Evolutionary conservation across 2,888 invertebrate species (phyloP).

Genomic region (Epistrophella euchroma): DNA sequence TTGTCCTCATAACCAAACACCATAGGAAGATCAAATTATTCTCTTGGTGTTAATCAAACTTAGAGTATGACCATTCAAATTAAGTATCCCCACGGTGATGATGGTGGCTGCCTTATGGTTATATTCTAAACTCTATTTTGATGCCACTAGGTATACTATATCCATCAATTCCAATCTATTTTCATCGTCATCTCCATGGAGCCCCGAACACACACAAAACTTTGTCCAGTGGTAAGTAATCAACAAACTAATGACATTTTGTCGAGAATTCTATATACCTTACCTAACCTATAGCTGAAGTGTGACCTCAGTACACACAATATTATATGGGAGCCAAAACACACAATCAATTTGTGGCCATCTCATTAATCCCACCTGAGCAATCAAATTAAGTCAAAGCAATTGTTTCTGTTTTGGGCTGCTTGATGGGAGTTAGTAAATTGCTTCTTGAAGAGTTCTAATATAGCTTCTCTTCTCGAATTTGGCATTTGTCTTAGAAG

Average conservation of each 20-base stretch:
- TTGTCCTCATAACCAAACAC: constrained; percentile 13
- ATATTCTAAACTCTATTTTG: neutral
- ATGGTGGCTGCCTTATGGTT: neutral
- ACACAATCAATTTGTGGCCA: constrained; percentile 71
- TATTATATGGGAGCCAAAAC: constrained; percentile 46
- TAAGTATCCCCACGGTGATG: constrained; percentile 23
- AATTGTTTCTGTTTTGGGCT: constrained; percentile 32
- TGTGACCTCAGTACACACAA: constrained; percentile 31
- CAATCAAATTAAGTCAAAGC: constrained; percentile 72
- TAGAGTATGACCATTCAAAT: constrained; percentile 35
- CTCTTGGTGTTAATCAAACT: constrained; percentile 42
- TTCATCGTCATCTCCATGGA: constrained; percentile 18
- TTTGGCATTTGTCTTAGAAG: neutral
- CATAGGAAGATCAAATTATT: constrained; percentile 40
- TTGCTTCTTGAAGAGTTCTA: constrained; percentile 13
- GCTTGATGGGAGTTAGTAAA: neutral
- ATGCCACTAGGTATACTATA: constrained; percentile 17
- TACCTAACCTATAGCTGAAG: neutral
- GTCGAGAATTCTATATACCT: constrained; percentile 4
- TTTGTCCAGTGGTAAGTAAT: constrained; percentile 22
- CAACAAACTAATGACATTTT: constrained; percentile 59
- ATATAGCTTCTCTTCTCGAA: neutral
- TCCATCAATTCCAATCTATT: constrained; percentile 49
- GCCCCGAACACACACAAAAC: constrained; percentile 23
- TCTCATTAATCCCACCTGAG: constrained; percentile 72